Conservation (phyloP, 1,140 invertebrate species). For the Theocolax elegans region DNA sequence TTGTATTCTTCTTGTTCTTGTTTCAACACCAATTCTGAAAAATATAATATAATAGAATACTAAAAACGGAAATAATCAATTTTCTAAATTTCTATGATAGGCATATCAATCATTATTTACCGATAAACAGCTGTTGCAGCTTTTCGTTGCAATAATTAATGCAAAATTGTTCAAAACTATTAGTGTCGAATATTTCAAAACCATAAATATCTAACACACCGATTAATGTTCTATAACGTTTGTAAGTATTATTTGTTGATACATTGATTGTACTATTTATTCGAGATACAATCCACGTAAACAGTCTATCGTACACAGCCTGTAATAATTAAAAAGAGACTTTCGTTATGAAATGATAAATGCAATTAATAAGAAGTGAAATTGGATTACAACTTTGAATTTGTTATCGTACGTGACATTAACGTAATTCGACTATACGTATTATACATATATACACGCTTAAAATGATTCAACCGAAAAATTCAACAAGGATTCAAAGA, state of each 20-base stretch:
- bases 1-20: conserved; percentile 97
- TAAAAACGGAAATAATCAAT: no score
- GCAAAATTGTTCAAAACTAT: conserved; percentile 95
- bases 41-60: conserved; percentile 37
- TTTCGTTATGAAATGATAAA: background rate
- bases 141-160: conserved; percentile 99
- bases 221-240: conserved; percentile 85
- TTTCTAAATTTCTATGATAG: no score
- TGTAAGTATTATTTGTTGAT: conserved; percentile 64
- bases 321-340: conserved; percentile 61
- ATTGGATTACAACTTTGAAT: no score
- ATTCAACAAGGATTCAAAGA: no score
- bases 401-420: no score
- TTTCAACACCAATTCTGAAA: conserved; percentile 89
- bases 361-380: no score
- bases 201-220: conserved; percentile 97
- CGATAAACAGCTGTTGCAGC: conserved; percentile 95
- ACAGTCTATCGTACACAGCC: conserved; percentile 92
- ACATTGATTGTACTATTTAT: conserved; percentile 89
- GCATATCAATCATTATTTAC: no score
- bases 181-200: conserved; percentile 96
- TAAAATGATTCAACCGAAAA: no score
- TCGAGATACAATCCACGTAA: conserved; percentile 90
- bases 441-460: no score
- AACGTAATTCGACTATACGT: no score